A percentile compares a stretch with the other conserved stretches of the same genome.
phyloP scores from a whole-genome alignment of 1,140 invertebrate species.

The Macrobrachium nipponense region DNA sequence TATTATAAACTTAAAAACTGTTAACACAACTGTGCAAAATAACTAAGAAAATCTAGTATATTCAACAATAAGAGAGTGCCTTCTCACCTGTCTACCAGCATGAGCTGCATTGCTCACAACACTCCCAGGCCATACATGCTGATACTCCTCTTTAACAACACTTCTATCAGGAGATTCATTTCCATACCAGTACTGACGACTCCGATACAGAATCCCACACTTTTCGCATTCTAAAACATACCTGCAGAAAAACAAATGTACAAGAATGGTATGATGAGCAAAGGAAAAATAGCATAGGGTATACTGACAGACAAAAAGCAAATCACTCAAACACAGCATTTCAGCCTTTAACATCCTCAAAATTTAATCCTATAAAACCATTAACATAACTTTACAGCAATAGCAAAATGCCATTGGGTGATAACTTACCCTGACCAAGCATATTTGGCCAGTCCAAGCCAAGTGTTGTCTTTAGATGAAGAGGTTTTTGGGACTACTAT shows the following conservation, averaged over 20 bases:
- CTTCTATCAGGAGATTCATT: constrained; percentile 81
- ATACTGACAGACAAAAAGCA: too few species aligned
- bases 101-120: constrained; percentile 43
- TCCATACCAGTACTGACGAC: constrained; percentile 87
- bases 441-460: constrained; percentile 81
- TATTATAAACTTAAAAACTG: too few species aligned
- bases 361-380: too few species aligned
- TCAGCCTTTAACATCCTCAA: too few species aligned
- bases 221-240: constrained; percentile 83
- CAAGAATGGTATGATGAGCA: background rate
- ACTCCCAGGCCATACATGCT: constrained; percentile 82
- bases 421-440: constrained; percentile 80
- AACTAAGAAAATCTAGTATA: too few species aligned
- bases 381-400: too few species aligned
- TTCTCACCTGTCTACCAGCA: constrained; percentile 70
- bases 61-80: background rate
- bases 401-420: too few species aligned
- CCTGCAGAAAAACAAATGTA: constrained; percentile 59
- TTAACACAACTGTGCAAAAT: too few species aligned
- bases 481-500: constrained; percentile 76
- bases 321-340: too few species aligned
- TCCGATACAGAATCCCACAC: constrained; percentile 86
- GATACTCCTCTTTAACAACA: constrained; percentile 78
- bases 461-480: constrained; percentile 75
- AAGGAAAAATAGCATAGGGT: background rate